Evolutionary conservation across 2,113 vertebrate genomes (phyloP).

Genomic region (Plotosus lineatus): DNA sequence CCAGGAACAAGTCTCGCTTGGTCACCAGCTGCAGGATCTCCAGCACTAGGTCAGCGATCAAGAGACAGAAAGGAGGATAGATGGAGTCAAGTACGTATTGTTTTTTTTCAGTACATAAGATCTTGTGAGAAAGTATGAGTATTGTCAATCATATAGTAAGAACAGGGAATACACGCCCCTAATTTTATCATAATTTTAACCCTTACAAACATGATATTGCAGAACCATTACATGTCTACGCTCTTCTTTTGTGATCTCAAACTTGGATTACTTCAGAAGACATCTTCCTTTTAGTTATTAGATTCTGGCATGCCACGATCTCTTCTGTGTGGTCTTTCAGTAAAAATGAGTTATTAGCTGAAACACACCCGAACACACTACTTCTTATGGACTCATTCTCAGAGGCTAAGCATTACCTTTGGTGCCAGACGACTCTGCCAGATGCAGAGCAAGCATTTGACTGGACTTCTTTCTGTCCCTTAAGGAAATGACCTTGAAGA

Average conservation of each 20-base stretch:
- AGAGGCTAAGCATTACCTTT: constrained; percentile 3
- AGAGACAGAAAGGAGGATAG: background rate
- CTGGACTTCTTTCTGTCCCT: constrained; percentile 6
- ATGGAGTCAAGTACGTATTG: background rate
- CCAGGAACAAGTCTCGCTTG: constrained; percentile 80
- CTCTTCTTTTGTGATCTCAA: background rate
- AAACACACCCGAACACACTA: constrained; percentile 7
- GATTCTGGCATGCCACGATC: background rate
- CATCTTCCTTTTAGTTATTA: background rate
- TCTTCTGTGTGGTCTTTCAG: background rate
- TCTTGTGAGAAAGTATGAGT: background rate
- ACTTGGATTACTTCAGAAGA: background rate
- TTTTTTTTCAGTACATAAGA: background rate
- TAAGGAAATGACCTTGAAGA: constrained; percentile 5
- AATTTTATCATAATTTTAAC: background rate
- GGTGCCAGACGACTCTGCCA: background rate
- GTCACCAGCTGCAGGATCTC: constrained; percentile 89
- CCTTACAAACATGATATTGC: background rate
- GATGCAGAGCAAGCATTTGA: background rate
- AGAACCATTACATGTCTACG: background rate
- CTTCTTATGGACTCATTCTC: background rate
- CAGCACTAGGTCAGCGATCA: constrained; percentile 69
- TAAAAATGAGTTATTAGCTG: background rate
- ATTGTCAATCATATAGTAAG: background rate
- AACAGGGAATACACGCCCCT: background rate